Percentiles rank a stretch among this genome's conserved stretches.
These are phyloP conservation scores for Oryzias curvinotus DNA, from an alignment of 2,113 vertebrate species.

Conservation along the genomic window DNA sequence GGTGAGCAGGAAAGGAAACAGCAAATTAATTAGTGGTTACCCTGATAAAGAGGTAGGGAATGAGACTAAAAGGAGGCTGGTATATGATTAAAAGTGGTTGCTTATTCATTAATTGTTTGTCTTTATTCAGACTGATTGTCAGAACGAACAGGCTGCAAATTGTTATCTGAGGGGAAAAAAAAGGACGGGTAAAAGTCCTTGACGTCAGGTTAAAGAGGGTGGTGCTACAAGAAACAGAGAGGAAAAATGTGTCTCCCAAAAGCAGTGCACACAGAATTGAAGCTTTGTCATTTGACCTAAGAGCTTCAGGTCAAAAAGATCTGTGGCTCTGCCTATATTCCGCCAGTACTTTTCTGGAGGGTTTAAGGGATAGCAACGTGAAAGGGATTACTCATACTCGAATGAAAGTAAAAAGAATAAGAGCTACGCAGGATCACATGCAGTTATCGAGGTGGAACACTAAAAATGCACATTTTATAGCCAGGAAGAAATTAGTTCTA, in stretches of 20 bases:
- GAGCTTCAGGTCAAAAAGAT: too few species aligned
- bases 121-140: conserved; percentile 49
- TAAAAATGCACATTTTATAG: too few species aligned
- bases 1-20: not conserved
- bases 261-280: not conserved
- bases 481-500: too few species aligned
- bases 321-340: too few species aligned
- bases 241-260: too few species aligned
- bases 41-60: not conserved
- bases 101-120: conserved; percentile 70
- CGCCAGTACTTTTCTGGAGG: too few species aligned
- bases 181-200: conserved; percentile 3
- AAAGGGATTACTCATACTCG: too few species aligned
- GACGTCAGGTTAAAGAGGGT: conserved; percentile 39
- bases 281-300: not conserved
- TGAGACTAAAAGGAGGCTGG: conserved; percentile 17
- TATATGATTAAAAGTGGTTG: conserved; percentile 65
- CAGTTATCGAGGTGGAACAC: too few species aligned
- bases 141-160: conserved; percentile 20
- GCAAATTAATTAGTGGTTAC: not conserved
- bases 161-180: conserved; percentile 16
- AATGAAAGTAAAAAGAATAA: too few species aligned
- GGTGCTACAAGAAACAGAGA: not conserved
- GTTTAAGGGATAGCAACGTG: too few species aligned
- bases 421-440: too few species aligned